Base-by-base conservation (phyloP, 1,140 invertebrate genomes). In the Drosophila auraria region DNA sequence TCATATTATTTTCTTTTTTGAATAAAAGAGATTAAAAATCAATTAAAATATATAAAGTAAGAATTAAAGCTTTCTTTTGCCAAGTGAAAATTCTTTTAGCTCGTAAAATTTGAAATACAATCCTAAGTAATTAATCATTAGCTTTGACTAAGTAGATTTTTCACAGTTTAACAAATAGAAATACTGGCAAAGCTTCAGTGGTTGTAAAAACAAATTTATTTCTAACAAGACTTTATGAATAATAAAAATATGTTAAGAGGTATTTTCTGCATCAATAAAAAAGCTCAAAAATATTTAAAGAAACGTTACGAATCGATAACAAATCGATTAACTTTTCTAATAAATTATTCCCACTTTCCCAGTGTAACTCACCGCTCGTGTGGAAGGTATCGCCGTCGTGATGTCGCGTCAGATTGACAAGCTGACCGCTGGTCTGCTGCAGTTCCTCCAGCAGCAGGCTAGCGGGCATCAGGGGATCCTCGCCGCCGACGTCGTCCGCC, bases 371-470 rank as follows among this genome's bases (percentile, higher is more conserved):
- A 95, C 95, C 94, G 92, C 93, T 93, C 45, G 94, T 93, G 44
- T 91, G 93, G 82, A 95, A 95, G 80, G 94, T 93, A 86, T 95
- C 95, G 68, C 94, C 95, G 82, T 94, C 94, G 82, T 93, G 93
- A 82, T 94, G 94, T 77, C 95, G 87, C 42, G 93, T 95, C 72
- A 95, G 81, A 84, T 93, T 93, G 68, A 91, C 75, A 68, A 91
- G 71, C 53, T 90, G 82, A 23, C 79, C 83, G 71, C 72, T 83
- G 59, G 75, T 73, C 61, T 89, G 91, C 50, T 83, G 90, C 65
- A 92, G 74, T 73, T 84, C 81, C 75, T 92, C 89, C 78, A 92
- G 72, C 78, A 92, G 86, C 77, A 92, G 78, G 72, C 91, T 92
- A 27, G 91, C 89, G 56, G 87, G 73, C 71, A 83, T 76, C 69